Percentiles rank a stretch among this genome's conserved stretches.
phyloP scores from a whole-genome alignment of 2,888 invertebrate species.

The Noctua janthe region DNA sequence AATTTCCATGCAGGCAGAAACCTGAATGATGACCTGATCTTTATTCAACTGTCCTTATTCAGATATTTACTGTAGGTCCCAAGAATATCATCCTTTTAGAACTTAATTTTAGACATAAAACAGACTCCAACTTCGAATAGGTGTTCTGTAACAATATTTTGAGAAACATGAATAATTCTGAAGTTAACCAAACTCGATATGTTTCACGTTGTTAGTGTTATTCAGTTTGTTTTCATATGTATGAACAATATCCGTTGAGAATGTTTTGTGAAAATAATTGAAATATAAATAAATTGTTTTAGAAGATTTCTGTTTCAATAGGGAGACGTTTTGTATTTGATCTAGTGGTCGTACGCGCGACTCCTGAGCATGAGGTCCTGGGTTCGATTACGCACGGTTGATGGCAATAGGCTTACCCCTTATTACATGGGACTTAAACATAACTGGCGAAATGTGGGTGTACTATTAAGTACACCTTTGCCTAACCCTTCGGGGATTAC shows the following conservation, averaged over 20 bases:
- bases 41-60: no score
- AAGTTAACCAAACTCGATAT: constrained; percentile 36
- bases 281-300: no score
- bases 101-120: constrained; percentile 11
- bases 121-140: constrained; percentile 24
- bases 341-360: no score
- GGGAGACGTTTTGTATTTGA: no score
- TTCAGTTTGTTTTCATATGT: constrained; percentile 30
- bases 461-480: neutral
- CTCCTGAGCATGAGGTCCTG: no score
- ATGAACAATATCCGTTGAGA: constrained; percentile 21
- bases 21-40: neutral
- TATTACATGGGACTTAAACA: neutral
- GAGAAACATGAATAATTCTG: constrained; percentile 44
- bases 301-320: no score
- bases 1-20: neutral
- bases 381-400: neutral
- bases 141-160: constrained; percentile 32
- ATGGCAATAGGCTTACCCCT: neutral
- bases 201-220: constrained; percentile 28
- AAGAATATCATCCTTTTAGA: neutral
- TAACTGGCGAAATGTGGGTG: neutral
- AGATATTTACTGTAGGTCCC: neutral
- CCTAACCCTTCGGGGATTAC: neutral
- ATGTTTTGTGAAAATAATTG: no score